Evolutionary conservation across 2,797 vertebrate species (phyloP), one percentile per base, ranked within the genome.

Genomic region (Sphenopsis melanotis): DNA sequence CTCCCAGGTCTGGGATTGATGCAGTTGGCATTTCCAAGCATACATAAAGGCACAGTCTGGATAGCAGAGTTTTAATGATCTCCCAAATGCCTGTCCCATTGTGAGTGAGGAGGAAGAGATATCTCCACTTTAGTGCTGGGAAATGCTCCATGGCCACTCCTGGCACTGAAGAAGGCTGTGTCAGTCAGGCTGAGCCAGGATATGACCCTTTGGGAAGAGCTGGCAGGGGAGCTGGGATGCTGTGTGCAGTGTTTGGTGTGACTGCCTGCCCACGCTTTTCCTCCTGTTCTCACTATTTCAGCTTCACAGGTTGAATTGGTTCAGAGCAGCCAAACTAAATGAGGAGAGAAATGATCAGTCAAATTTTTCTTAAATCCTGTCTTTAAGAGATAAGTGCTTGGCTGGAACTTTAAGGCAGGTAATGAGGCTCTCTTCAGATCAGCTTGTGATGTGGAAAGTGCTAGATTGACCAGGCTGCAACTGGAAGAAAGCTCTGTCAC

Each of bases 301-400:
- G 76, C 96, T 97, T 97, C 95, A 92, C 94, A 97, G 96, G 94
- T 94, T 97, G 90, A 96, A 88, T 81, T 90, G 95, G 96, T 97
- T 97, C 95, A 97, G 94, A 94, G 96, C 95, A 95, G 95, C 95
- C 94, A 95, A 97, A 97, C 95, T 97, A 97, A 97, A 97, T 97
- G 96, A 97, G 82, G 92, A 96, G 93, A 96, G 91, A 96, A 97
- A 97, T 95, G 94, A 97, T 97, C 97, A 97, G 95, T 97, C 95
- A 97, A 96, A 97, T 97, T 95, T 97, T 97, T 95, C 94, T 96
- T 95, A 97, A 96, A 94, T 93, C 93, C 83, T 71, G 82, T 95
- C 96, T 97, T 96, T 96, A 95, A 94, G 95, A 96, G 95, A 94
- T 96, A 96, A 96, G 94, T 97, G 94, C 94, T 95, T 92, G 95